A percentile compares a stretch with the other conserved stretches of the same genome.
Evolutionary conservation across 2,888 invertebrate species (phyloP).

Genomic region (Cerceris rybyensis): DNA sequence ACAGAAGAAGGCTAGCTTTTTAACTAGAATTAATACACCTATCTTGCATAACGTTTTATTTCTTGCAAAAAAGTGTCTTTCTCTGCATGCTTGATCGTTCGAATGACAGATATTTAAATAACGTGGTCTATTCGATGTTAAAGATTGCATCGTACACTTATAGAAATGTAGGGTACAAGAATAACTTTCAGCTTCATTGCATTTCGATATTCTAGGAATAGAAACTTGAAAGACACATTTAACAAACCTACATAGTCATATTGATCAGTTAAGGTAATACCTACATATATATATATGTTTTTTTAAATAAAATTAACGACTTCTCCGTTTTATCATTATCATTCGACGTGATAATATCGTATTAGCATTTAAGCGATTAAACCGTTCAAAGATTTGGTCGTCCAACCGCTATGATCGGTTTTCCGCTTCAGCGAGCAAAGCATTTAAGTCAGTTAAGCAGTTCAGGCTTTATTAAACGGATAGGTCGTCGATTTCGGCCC

Average conservation of each 20-base stretch:
- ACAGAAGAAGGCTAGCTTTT: too few species aligned
- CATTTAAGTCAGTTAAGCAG: constrained; percentile 38
- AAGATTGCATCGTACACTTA: too few species aligned
- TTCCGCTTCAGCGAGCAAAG: constrained; percentile 38
- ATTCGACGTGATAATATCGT: constrained; percentile 36
- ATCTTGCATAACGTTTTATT: not conserved
- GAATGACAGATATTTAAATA: not conserved
- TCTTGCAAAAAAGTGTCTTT: not conserved
- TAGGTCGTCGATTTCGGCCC: constrained; percentile 13
- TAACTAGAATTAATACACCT: too few species aligned
- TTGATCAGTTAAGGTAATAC: not conserved
- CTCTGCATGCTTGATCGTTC: not conserved
- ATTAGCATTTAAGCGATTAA: constrained; percentile 48
- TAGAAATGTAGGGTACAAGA: too few species aligned
- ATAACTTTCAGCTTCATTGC: too few species aligned
- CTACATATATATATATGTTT: constrained; percentile 13
- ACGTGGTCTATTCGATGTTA: too few species aligned
- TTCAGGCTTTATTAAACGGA: constrained; percentile 37
- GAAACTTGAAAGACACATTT: not conserved
- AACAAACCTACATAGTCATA: not conserved
- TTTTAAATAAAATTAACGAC: constrained; percentile 26
- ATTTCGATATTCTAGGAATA: too few species aligned
- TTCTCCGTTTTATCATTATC: constrained; percentile 24
- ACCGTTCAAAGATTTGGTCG: constrained; percentile 42
- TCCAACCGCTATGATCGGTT: constrained; percentile 39